Evolutionary conservation across 1,140 invertebrate genomes (phyloP), one percentile per base, ranked within the genome.

Genomic region (Heliconius congener): DNA sequence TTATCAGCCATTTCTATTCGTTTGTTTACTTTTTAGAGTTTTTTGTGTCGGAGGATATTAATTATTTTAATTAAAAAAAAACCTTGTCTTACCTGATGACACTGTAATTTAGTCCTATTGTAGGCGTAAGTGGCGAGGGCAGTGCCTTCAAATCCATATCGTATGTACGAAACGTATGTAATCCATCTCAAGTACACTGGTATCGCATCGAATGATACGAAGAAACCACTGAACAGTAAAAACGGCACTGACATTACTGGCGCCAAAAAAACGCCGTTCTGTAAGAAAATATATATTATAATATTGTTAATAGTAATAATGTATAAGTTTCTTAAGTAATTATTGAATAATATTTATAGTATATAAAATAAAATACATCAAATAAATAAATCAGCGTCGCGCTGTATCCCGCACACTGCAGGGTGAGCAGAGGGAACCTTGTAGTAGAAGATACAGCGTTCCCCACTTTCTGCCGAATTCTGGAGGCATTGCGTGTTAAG

Each of bases 141-240:
- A 1, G 98, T 98, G 23, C 98, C 98, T 95, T 99, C 98, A 92
- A 99, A 99, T 30, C 98, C 98, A 88, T 99, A 99, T 89, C 98
- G 96, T 78, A 99, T 98, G 92, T 99, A 99, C 16, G 98, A 99
- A 1, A 99, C 95, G 92, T 99, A 99, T 0, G 98, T 99, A 80
- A 99, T 97, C 98, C 98, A 99, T 81, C 98, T 96, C 70, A 99
- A 95, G 90, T 99, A 99, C 5, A 97, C 96, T 0, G 99, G 99
- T 84, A 99, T 99, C 0, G 98, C 98, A 87, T 99, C 98, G 92
- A 99, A 98, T 80, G 98, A 99, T 27, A 99, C 98, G 94, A 99
- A 99, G 96, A 99, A 99, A 16, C 99, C 99, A 74, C 97, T 98
- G 95, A 98, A 99, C 18, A 99, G 95, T 18, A 99, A 95, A 94